Conservation (phyloP, 2,888 invertebrate species). For the Mythimna lalbum region DNA sequence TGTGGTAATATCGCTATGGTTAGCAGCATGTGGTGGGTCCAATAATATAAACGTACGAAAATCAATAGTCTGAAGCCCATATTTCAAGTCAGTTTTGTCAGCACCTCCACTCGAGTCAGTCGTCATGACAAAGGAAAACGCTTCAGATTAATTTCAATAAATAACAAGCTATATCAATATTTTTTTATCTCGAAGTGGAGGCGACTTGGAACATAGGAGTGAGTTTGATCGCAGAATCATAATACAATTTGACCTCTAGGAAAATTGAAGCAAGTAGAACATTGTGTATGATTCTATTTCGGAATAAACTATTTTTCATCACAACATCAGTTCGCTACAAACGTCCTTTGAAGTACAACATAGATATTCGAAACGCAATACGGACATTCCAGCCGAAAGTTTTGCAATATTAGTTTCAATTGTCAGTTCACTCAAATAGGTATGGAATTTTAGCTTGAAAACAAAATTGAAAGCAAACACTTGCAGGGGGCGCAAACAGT, state of each 20-base stretch:
- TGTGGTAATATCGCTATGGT: constrained; percentile 73
- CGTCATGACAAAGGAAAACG: not conserved
- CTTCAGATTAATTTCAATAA: not conserved
- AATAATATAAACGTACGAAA: constrained; percentile 4
- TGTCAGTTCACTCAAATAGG: not conserved
- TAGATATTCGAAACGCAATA: not conserved
- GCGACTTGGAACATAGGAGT: not conserved
- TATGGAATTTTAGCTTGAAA: not conserved
- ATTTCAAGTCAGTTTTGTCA: not conserved
- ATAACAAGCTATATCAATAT: not conserved
- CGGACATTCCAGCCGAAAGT: not conserved
- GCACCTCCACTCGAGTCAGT: not conserved
- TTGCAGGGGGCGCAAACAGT: not conserved
- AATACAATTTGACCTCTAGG: not conserved
- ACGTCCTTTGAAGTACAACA: not conserved
- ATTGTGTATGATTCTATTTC: not conserved
- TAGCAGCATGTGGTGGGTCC: constrained; percentile 78
- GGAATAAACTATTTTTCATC: not conserved
- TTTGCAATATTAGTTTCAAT: not conserved
- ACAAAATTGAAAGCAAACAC: not conserved
- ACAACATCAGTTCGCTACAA: not conserved
- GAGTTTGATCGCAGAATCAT: not conserved
- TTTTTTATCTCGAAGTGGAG: not conserved
- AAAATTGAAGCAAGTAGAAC: not conserved
- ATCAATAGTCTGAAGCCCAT: not conserved